Evolutionary conservation across 2,113 vertebrate genomes (phyloP), one percentile per base, ranked within the genome.

Genomic region (Genyomyrus donnyi): DNA sequence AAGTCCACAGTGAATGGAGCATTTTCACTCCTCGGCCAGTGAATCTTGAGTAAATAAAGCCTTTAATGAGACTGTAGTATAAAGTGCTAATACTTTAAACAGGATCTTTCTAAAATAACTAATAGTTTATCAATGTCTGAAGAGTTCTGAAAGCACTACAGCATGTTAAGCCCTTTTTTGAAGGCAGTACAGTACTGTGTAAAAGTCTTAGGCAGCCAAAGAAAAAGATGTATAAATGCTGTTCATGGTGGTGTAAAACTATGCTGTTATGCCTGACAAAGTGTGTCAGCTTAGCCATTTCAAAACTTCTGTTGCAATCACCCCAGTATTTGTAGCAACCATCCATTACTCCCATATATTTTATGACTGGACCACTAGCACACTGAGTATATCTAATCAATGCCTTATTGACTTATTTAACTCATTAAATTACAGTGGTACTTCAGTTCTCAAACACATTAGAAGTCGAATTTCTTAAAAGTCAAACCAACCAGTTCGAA

Each of bases 11-110:
- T 94, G 90, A 91, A 91, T 58, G 48, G 89, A 90, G 91, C 92
- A 93, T 95, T 95, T 94, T 93, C 50, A 91, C 56, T 91, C 90
- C 93, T 66, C 92, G 92, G 94, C 94, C 93, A 92, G 91, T 93
- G 92, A 90, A 91, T 88, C 90, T 91, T 91, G 91, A 87, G 88
- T 93, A 93, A 95, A 94, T 92, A 92, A 49, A 87, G 77, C 87
- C 91, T 90, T 92, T 89, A 91, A 90, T 89, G 91, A 80, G 74
- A 42, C 74, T 17, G 35, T 39, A 80, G 74, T 91, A 92, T 91
- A 85, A 92, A 92, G 94, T 94, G 93, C 88, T 92, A 94, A 94
- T 94, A 93, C 91, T 85, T 90, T 85, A 92, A 91, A 58, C 89
- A 91, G 87, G 85, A 90, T 80, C 88, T 83, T 88, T 83, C 27